These are phyloP conservation scores for Camelus bactrianus DNA, from an alignment of 2,113 vertebrate genomes.

Conservation along the genomic window DNA sequence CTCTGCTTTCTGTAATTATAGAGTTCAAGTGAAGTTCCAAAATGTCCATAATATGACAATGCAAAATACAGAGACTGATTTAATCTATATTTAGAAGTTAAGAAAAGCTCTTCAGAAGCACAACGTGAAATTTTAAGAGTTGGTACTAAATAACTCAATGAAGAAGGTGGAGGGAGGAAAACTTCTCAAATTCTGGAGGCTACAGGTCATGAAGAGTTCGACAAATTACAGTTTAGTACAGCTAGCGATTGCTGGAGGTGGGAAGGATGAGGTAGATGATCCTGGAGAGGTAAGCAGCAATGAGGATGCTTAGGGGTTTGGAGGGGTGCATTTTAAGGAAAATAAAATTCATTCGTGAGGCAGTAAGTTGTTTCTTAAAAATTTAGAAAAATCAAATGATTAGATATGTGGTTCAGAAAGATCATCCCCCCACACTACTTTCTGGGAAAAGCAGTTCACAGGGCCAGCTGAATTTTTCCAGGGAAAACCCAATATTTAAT, in stretches of 20 bases:
- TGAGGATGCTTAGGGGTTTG: neutral
- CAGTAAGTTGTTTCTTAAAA: neutral
- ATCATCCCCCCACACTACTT: neutral
- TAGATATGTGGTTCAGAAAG: neutral
- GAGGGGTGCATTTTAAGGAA: neutral
- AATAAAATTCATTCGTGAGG: neutral
- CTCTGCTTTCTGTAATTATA: neutral
- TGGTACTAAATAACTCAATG: neutral
- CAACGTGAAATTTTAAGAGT: neutral
- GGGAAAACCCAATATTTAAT: slow-evolving; percentile 57
- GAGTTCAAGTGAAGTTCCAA: neutral
- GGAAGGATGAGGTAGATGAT: neutral
- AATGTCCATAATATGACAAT: neutral
- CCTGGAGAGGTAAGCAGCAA: neutral
- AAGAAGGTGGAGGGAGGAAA: neutral
- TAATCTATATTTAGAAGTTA: neutral
- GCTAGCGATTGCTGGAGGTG: neutral
- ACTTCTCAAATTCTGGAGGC: neutral
- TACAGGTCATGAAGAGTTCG: neutral
- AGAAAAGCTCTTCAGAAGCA: neutral
- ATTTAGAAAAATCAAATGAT: neutral
- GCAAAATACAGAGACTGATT: neutral
- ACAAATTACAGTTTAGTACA: neutral
- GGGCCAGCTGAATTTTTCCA: slow-evolving; percentile 57
- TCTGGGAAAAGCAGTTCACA: slow-evolving; percentile 15